Conservation (phyloP, 2,113 vertebrate species). For the Mobula birostris region DNA sequence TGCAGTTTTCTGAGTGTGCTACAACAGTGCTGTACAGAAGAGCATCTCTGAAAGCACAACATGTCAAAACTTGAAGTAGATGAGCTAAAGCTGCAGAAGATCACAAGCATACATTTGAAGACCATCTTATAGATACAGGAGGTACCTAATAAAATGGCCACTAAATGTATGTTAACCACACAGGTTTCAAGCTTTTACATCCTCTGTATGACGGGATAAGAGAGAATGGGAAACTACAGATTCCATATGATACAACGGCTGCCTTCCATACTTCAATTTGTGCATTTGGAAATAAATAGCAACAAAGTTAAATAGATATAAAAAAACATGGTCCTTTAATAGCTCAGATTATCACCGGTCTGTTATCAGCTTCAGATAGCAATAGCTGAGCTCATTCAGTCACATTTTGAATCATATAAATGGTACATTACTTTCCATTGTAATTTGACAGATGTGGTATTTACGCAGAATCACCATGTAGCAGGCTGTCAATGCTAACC, state of each 20-base stretch:
- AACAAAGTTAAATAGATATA: neutral
- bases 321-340: neutral
- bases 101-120: too few relatives aligned
- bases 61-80: too few relatives aligned
- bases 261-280: neutral
- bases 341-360: neutral
- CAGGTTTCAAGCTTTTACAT: too few relatives aligned
- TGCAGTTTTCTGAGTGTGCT: too few relatives aligned
- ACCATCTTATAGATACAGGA: too few relatives aligned
- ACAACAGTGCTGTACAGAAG: too few relatives aligned
- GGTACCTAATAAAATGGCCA: too few relatives aligned
- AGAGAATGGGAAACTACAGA: too few relatives aligned
- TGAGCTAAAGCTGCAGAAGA: too few relatives aligned
- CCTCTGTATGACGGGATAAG: too few relatives aligned
- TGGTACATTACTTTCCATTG: neutral
- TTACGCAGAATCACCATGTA: neutral
- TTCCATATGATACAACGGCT: neutral
- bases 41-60: too few relatives aligned
- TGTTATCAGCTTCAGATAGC: neutral
- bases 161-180: too few relatives aligned
- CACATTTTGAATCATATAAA: constrained; percentile 3
- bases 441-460: neutral
- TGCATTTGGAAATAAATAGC: neutral
- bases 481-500: neutral
- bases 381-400: neutral